Evolutionary conservation across 2,888 invertebrate genomes (phyloP).

Genomic region (Metacarcinus magister): DNA sequence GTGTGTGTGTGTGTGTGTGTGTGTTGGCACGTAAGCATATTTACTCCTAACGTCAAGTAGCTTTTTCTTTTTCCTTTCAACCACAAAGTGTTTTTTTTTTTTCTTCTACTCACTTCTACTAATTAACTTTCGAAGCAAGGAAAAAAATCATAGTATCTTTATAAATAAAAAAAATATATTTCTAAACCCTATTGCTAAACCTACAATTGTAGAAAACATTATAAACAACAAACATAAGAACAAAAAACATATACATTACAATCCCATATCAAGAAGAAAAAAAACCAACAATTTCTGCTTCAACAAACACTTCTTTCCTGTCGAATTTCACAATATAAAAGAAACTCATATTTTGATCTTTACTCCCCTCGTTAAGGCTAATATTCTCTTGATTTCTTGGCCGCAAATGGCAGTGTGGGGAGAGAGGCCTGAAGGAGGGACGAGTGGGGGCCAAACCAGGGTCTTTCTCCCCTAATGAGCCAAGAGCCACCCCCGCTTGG

Average conservation of each 20-base stretch:
- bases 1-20: too few species aligned
- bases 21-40: background rate
- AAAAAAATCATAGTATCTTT: background rate
- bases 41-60: background rate
- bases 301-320: background rate
- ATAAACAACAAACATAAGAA: background rate
- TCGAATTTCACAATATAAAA: background rate
- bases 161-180: background rate
- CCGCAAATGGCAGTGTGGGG: constrained; percentile 66
- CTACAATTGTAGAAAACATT: too few species aligned
- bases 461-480: constrained; percentile 71
- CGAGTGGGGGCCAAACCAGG: constrained; percentile 63
- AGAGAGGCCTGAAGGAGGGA: background rate
- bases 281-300: background rate
- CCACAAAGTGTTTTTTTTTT: background rate
- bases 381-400: constrained; percentile 70
- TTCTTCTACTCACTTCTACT: too few species aligned
- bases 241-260: background rate
- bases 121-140: too few species aligned
- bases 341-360: constrained; percentile 8
- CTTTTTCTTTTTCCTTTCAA: too few species aligned
- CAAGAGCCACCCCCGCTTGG: constrained; percentile 64
- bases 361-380: constrained; percentile 58
- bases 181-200: background rate
- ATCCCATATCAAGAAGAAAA: background rate